Conservation (phyloP, 2,888 invertebrate genomes). For the Pollenia angustigena region DNA sequence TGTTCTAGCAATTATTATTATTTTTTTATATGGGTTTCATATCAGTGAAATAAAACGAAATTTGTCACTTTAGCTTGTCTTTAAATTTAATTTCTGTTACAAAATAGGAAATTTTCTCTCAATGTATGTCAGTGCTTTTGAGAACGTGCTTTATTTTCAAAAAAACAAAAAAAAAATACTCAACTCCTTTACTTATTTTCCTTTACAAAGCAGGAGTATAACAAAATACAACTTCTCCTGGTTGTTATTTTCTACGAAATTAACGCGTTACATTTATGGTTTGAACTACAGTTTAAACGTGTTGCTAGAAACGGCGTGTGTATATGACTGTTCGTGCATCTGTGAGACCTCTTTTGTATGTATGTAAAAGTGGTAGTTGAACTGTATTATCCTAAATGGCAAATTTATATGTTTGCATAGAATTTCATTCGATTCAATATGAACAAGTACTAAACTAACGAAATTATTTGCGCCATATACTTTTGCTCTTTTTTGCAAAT, state of each 20-base stretch:
- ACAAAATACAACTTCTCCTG: constrained; percentile 9
- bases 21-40: too few species aligned
- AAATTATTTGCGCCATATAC: constrained; percentile 57
- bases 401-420: constrained; percentile 12
- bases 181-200: not conserved
- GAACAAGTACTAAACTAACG: constrained; percentile 50
- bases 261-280: constrained; percentile 49
- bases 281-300: constrained; percentile 19
- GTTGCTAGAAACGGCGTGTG: not conserved
- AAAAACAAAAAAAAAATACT: too few species aligned
- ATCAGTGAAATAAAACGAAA: too few species aligned
- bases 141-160: not conserved
- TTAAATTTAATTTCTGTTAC: not conserved
- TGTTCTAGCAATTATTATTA: too few species aligned
- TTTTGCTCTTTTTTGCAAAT: constrained; percentile 22
- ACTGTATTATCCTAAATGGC: not conserved
- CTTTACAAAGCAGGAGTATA: not conserved
- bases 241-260: constrained; percentile 39
- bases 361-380: not conserved
- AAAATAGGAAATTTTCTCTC: not conserved
- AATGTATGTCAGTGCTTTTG: not conserved
- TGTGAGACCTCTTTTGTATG: not conserved
- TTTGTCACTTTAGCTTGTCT: not conserved
- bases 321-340: not conserved
- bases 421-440: constrained; percentile 42